Conservation (phyloP, 2,888 invertebrate species). For the Acleris sparsana region DNA sequence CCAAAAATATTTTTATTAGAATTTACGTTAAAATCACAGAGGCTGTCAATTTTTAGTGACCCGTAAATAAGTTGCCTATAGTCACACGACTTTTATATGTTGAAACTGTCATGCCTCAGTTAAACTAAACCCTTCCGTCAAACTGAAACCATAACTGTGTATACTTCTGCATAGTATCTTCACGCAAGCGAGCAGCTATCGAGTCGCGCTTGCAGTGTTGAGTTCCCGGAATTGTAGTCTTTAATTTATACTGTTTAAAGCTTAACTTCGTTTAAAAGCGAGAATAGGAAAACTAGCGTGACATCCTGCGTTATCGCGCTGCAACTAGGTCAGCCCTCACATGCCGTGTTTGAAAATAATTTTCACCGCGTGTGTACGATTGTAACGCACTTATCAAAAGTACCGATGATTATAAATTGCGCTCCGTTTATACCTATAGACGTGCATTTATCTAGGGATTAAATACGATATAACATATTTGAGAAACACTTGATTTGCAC, state of each 20-base stretch:
- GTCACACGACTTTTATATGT: too few species aligned
- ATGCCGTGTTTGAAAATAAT: conserved; percentile 73
- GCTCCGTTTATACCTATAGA: not conserved
- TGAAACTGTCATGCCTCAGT: too few species aligned
- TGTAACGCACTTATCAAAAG: conserved; percentile 56
- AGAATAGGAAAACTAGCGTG: conserved; percentile 62
- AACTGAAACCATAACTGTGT: too few species aligned
- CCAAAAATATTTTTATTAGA: too few species aligned
- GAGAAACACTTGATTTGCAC: too few species aligned
- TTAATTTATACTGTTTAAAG: not conserved
- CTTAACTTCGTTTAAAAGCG: conserved; percentile 10
- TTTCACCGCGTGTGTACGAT: conserved; percentile 64
- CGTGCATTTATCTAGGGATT: too few species aligned
- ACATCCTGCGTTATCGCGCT: conserved; percentile 76
- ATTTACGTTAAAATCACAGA: too few species aligned
- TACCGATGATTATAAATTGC: conserved; percentile 26
- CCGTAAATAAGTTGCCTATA: too few species aligned
- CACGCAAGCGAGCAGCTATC: not conserved
- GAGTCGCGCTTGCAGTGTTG: not conserved
- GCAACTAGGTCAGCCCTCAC: conserved; percentile 70
- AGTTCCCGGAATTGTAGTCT: not conserved
- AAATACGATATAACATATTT: too few species aligned
- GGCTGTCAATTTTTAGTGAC: too few species aligned
- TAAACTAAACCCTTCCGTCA: too few species aligned
- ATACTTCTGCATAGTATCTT: not conserved